Evolutionary conservation across 2,797 vertebrate species (phyloP), one percentile per base, ranked within the genome.

Genomic region (Characodon lateralis): DNA sequence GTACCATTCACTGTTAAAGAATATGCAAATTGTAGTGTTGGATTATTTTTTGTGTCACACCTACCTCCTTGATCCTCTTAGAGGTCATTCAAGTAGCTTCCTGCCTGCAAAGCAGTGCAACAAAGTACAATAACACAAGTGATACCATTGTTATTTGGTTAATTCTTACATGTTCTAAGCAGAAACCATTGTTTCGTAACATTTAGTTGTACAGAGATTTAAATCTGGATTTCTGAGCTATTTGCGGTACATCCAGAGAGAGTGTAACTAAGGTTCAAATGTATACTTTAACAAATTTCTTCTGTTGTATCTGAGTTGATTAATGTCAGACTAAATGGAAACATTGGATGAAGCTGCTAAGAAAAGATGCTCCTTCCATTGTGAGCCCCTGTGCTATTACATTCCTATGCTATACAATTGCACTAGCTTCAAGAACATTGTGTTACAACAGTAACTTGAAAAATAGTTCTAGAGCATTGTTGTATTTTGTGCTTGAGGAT

Each of bases 1-100:
- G 92, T 82, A 93, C 93, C 93, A 93, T 94, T 94, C 88, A 93
- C 89, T 68, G 71, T 87, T 91, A 76, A 90, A 94, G 86, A 92
- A 91, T 92, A 93, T 93, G 89, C 89, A 93, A 92, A 92, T 92
- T 94, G 90, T 92, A 93, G 87, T 76, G 77, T 83, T 63, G 92
- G 92, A 93, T 94, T 94, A 88, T 92, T 90, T 90, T 91, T 91
- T 74, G 91, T 93, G 92, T 93, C 92, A 91, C 92, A 87, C 90
- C 90, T 92, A 76, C 82, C 81, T 87, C 81, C 88, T 88, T 91
- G 90, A 95, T 92, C 93, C 91, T 93, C 89, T 93, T 94, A 92
- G 79, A 83, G 84, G 72, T 77, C 41, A 10, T 79, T 93, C 78
- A 78, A 89, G 85, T 80, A 78, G 78, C 83, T 83, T 92, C 88